These are phyloP conservation scores for Scaptomyza graminum DNA, from an alignment of 1,140 invertebrate species.

Conservation along the genomic window DNA sequence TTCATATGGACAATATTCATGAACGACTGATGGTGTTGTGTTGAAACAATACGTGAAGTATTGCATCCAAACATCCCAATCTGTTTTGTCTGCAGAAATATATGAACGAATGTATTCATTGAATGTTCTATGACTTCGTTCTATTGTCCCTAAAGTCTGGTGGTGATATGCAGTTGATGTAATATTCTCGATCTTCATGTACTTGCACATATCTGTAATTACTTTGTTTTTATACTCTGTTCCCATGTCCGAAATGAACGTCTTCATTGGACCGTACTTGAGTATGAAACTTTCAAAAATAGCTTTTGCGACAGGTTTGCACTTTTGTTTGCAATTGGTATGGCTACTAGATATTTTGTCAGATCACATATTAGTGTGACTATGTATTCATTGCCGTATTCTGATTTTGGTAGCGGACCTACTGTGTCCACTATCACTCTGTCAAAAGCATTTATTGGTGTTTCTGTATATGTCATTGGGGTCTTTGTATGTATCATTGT, in stretches of 20 bases:
- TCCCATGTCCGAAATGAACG: constrained; percentile 7
- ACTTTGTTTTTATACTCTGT: too few relatives aligned
- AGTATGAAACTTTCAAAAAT: constrained; percentile 49
- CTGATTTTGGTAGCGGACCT: constrained; percentile 34
- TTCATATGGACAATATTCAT: too few relatives aligned
- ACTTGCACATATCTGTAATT: too few relatives aligned
- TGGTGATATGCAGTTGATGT: too few relatives aligned
- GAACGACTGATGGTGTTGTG: neutral
- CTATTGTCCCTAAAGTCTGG: constrained; percentile 5
- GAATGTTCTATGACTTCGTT: constrained; percentile 41
- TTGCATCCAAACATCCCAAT: constrained; percentile 43
- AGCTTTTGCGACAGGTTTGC: constrained; percentile 40
- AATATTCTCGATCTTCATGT: too few relatives aligned
- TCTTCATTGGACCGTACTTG: constrained; percentile 40
- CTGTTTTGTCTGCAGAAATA: constrained; percentile 31
- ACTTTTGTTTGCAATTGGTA: constrained; percentile 43
- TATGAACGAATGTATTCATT: constrained; percentile 42
- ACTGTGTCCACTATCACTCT: constrained; percentile 37
- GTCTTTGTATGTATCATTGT: constrained; percentile 12
- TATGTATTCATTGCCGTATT: constrained; percentile 18
- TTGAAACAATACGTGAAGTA: constrained; percentile 54
- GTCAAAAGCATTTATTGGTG: constrained; percentile 22
- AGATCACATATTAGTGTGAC: constrained; percentile 45
- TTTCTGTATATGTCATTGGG: constrained; percentile 19
- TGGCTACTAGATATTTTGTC: constrained; percentile 43